Percentiles rank a stretch among this genome's conserved stretches.
Conservation (phyloP, 1,140 invertebrate genomes). For the Wasmannia auropunctata region DNA sequence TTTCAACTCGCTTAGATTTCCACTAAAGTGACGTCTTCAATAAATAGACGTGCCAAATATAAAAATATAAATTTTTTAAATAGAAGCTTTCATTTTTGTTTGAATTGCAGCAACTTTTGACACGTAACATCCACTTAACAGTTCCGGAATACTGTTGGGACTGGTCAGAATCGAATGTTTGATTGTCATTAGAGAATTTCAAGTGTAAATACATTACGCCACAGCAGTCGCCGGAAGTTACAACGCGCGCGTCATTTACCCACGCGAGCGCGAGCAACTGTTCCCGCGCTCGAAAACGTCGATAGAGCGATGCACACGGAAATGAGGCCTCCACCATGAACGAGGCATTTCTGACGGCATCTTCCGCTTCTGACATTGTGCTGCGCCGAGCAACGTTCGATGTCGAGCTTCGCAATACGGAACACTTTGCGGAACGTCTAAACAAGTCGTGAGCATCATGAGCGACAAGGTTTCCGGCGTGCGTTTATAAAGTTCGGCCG, state of each 20-base stretch:
- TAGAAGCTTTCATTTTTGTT: neutral
- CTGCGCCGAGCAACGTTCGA: constrained; percentile 20
- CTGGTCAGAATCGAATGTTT: neutral
- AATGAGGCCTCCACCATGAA: constrained; percentile 57
- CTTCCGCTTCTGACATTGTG: constrained; percentile 53
- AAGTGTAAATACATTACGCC: neutral
- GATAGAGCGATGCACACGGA: constrained; percentile 56
- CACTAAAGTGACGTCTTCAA: neutral
- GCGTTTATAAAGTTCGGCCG: constrained; percentile 51
- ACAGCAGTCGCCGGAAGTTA: neutral
- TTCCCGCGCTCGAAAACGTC: constrained; percentile 37
- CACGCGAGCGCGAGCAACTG: neutral
- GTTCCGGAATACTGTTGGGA: neutral
- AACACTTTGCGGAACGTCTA: constrained; percentile 35
- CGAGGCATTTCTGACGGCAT: constrained; percentile 35
- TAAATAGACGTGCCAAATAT: neutral
- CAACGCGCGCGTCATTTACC: constrained; percentile 10
- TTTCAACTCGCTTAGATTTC: neutral
- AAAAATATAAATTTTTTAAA: neutral
- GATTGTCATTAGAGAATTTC: constrained; percentile 11
- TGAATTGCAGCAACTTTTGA: neutral
- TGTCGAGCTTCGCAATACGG: constrained; percentile 25
- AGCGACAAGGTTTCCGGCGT: constrained; percentile 47
- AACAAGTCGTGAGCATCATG: constrained; percentile 34
- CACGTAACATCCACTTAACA: neutral